phyloP scores from a whole-genome alignment of 2,888 invertebrate species.

The Amblyteles armatorius region DNA sequence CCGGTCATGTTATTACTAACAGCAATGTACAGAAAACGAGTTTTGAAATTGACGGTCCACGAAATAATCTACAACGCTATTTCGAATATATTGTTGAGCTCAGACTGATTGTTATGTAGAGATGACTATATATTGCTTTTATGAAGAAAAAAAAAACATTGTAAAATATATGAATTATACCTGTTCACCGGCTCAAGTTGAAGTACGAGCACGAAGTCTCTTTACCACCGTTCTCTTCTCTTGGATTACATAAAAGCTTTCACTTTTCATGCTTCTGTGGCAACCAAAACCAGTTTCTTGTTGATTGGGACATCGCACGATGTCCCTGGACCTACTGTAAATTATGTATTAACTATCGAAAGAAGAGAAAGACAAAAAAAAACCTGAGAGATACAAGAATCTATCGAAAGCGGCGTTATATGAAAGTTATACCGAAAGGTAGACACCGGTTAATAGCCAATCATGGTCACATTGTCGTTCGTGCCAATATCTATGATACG shows the following conservation, averaged over 20 bases:
- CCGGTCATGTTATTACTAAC: constrained; percentile 27
- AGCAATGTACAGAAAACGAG: constrained; percentile 27
- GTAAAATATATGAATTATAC: constrained; percentile 57
- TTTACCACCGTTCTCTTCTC: constrained; percentile 49
- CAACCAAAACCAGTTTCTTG: constrained; percentile 58
- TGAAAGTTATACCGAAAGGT: constrained; percentile 32
- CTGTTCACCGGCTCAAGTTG: constrained; percentile 59
- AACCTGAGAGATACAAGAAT: constrained; percentile 18
- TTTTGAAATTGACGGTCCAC: constrained; percentile 39
- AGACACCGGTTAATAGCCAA: constrained; percentile 11
- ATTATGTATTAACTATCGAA: constrained; percentile 50
- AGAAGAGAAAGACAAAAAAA: constrained; percentile 15
- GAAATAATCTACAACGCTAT: constrained; percentile 53
- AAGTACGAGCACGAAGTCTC: constrained; percentile 58
- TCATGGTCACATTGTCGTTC: constrained; percentile 52
- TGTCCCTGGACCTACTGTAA: constrained; percentile 47
- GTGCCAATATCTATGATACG: constrained; percentile 64
- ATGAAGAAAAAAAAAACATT: constrained; percentile 40
- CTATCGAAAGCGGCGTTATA: constrained; percentile 22
- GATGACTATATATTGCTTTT: constrained; percentile 60
- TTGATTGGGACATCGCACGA: constrained; percentile 46
- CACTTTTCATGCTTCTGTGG: constrained; percentile 63
- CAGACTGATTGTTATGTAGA: constrained; percentile 67
- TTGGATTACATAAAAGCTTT: constrained; percentile 59
- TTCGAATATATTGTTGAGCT: constrained; percentile 58